phyloP scores from a whole-genome alignment of 2,888 invertebrate genomes.

The Andrena marginata region DNA sequence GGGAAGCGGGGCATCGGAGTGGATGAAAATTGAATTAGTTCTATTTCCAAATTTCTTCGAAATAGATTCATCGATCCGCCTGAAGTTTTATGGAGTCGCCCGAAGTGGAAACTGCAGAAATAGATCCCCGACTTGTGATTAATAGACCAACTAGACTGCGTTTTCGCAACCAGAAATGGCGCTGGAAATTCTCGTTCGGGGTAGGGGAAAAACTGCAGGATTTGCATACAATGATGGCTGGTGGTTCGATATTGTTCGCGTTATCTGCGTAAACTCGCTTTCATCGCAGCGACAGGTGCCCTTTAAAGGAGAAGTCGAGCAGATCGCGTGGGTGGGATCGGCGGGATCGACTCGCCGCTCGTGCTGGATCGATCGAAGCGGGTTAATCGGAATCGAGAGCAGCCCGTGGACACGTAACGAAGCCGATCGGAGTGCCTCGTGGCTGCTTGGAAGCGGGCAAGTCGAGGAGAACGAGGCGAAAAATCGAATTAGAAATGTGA shows the following conservation, averaged over 20 bases:
- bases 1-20: too few relatives aligned
- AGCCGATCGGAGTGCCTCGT: slow-evolving; percentile 32
- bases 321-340: slow-evolving; percentile 61
- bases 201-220: neutral
- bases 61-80: too few relatives aligned
- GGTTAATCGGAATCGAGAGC: slow-evolving; percentile 68
- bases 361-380: slow-evolving; percentile 60
- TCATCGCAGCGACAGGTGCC: slow-evolving; percentile 62
- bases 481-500: slow-evolving; percentile 33
- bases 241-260: slow-evolving; percentile 30
- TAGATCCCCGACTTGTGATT: too few relatives aligned
- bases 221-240: slow-evolving; percentile 50
- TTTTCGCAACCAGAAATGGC: neutral
- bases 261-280: slow-evolving; percentile 62
- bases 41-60: too few relatives aligned
- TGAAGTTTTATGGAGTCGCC: too few relatives aligned
- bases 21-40: too few relatives aligned
- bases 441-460: slow-evolving; percentile 19
- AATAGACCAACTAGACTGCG: too few relatives aligned
- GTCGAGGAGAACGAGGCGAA: slow-evolving; percentile 23
- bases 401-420: slow-evolving; percentile 32
- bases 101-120: too few relatives aligned
- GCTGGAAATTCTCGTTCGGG: neutral
- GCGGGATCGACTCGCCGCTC: slow-evolving; percentile 55
- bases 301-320: slow-evolving; percentile 62